A percentile compares a stretch with the other conserved stretches of the same genome.
phyloP scores from a whole-genome alignment of 2,113 vertebrate species.

The Parus major region DNA sequence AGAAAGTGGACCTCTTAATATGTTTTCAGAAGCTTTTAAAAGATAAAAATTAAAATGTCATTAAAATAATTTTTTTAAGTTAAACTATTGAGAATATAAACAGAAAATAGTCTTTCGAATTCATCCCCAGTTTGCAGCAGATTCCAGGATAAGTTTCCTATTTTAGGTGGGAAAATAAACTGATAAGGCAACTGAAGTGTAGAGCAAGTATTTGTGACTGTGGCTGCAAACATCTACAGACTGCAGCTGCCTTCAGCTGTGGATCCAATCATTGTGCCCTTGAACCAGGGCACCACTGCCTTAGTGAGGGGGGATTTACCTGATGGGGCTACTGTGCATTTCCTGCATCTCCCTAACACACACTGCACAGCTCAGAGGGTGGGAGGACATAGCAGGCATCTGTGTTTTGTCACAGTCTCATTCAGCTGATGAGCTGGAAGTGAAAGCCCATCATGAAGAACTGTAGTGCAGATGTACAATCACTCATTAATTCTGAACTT shows the following conservation, averaged over 20 bases:
- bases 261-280: neutral
- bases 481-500: neutral
- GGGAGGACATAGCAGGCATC: rapidly evolving
- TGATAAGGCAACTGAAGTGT: neutral
- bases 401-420: neutral
- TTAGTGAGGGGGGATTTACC: neutral
- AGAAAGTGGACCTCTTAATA: constrained; percentile 78
- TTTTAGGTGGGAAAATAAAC: neutral
- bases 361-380: neutral
- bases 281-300: neutral
- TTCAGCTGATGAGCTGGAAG: neutral
- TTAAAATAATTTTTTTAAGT: neutral
- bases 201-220: neutral
- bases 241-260: neutral
- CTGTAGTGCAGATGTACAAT: neutral
- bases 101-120: neutral
- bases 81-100: neutral
- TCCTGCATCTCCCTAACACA: neutral
- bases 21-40: constrained; percentile 64
- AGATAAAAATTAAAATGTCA: neutral
- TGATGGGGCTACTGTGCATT: neutral
- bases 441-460: neutral
- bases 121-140: neutral
- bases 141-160: neutral
- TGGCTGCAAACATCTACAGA: too few species aligned